Conservation (phyloP, 2,113 vertebrate species). For the Dromiciops gliroides region DNA sequence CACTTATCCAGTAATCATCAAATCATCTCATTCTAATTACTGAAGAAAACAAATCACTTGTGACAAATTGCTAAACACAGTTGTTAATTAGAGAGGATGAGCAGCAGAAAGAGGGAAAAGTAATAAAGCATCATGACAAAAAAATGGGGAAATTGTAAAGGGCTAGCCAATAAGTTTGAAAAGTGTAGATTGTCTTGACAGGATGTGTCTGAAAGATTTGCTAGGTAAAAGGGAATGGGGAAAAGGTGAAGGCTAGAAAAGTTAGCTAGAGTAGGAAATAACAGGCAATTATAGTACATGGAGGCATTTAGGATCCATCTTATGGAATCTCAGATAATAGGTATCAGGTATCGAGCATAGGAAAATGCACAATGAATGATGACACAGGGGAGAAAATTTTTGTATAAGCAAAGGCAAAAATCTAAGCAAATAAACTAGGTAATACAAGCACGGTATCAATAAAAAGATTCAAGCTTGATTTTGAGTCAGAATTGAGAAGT, state of each 20-base stretch:
- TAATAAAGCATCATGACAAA: not conserved
- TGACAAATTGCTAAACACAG: not conserved
- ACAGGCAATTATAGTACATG: not conserved
- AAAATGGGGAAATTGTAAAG: not conserved
- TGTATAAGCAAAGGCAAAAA: not conserved
- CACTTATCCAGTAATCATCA: not conserved
- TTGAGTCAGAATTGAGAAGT: not conserved
- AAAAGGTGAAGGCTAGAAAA: not conserved
- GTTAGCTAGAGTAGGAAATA: not conserved
- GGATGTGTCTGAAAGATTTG: not conserved
- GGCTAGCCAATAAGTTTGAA: not conserved
- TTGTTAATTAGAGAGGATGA: not conserved
- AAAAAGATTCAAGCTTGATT: not conserved
- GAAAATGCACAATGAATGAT: not conserved
- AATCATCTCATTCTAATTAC: slow-evolving; percentile 12
- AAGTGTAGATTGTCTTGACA: not conserved
- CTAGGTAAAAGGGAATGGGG: not conserved
- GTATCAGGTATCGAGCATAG: not conserved
- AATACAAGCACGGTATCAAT: not conserved
- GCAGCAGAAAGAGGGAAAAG: not conserved
- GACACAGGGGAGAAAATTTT: not conserved
- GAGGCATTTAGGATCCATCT: not conserved
- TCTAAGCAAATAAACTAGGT: not conserved
- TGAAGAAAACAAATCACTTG: not conserved
- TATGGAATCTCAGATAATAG: not conserved